A percentile compares a stretch with the other conserved stretches of the same genome.
phyloP scores from a whole-genome alignment of 2,888 invertebrate species.

The Hemistola chrysoprasaria region DNA sequence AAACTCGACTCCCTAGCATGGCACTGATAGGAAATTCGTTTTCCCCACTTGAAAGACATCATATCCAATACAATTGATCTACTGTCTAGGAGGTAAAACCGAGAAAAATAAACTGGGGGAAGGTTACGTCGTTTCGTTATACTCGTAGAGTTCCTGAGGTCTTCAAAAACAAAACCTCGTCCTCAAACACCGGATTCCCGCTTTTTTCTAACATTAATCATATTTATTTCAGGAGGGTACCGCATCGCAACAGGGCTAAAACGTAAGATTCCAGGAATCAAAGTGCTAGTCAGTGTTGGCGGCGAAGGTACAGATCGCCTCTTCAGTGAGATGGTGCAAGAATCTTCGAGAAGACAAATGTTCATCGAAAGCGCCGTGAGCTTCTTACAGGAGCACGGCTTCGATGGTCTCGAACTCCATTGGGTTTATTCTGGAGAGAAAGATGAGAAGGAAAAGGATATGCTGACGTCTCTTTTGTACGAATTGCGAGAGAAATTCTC shows the following conservation, averaged over 20 bases:
- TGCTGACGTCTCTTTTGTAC: constrained; percentile 80
- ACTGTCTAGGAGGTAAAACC: too few relatives aligned
- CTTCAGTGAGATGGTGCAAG: constrained; percentile 84
- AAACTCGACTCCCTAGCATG: too few relatives aligned
- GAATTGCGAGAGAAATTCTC: constrained; percentile 84
- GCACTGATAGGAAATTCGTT: too few relatives aligned
- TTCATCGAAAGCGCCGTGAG: constrained; percentile 85
- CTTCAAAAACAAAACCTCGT: too few relatives aligned
- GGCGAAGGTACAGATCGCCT: constrained; percentile 84
- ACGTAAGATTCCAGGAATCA: constrained; percentile 84
- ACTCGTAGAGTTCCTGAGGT: too few relatives aligned
- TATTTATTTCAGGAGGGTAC: constrained; percentile 84
- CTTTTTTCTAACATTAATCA: background rate
- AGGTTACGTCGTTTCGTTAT: too few relatives aligned
- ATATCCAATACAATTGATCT: too few relatives aligned
- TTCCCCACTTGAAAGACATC: too few relatives aligned
- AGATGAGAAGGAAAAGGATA: constrained; percentile 78
- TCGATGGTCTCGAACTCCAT: constrained; percentile 92
- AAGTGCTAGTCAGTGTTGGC: constrained; percentile 88
- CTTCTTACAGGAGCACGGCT: constrained; percentile 85
- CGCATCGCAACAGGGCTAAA: constrained; percentile 86
- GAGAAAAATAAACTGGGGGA: too few relatives aligned
- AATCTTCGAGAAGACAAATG: constrained; percentile 72
- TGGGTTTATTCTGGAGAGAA: constrained; percentile 87
- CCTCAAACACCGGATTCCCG: too few relatives aligned